Percentiles rank a stretch among this genome's conserved stretches.
Evolutionary conservation across 2,888 invertebrate genomes (phyloP).

Genomic region (Pterostichus niger): DNA sequence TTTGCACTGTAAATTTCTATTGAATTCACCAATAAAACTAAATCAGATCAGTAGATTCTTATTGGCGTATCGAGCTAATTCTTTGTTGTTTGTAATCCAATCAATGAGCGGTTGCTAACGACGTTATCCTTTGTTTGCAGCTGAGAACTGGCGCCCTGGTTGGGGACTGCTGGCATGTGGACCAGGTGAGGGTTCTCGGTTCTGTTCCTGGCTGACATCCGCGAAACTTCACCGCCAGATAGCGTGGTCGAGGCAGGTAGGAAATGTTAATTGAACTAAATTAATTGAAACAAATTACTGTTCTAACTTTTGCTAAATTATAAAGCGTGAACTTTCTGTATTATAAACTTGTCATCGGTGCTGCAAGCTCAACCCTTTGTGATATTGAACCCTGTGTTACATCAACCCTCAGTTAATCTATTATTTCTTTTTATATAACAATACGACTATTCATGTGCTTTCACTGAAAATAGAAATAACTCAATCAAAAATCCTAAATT

Average conservation of each 20-base stretch:
- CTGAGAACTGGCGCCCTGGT: not conserved
- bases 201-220: not conserved
- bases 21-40: conserved; percentile 51
- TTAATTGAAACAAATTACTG: conserved; percentile 61
- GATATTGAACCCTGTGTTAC: not conserved
- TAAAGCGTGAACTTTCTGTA: conserved; percentile 39
- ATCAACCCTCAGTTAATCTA: not conserved
- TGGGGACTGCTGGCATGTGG: not conserved
- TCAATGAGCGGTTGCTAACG: not conserved
- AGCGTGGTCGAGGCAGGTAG: conserved; percentile 40
- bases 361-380: not conserved
- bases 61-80: conserved; percentile 47
- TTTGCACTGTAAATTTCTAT: conserved; percentile 38
- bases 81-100: conserved; percentile 49
- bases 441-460: too few relatives aligned
- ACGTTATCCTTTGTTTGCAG: conserved; percentile 15
- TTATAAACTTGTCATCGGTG: conserved; percentile 31
- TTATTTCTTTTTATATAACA: too few relatives aligned
- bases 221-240: conserved; percentile 21
- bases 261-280: conserved; percentile 62
- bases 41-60: conserved; percentile 49
- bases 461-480: too few relatives aligned
- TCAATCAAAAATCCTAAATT: too few relatives aligned
- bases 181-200: conserved; percentile 15
- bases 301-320: conserved; percentile 14